Evolutionary conservation across 1,140 invertebrate species (phyloP), one percentile per base, ranked within the genome.

Genomic region (Drosophila bipectinata): DNA sequence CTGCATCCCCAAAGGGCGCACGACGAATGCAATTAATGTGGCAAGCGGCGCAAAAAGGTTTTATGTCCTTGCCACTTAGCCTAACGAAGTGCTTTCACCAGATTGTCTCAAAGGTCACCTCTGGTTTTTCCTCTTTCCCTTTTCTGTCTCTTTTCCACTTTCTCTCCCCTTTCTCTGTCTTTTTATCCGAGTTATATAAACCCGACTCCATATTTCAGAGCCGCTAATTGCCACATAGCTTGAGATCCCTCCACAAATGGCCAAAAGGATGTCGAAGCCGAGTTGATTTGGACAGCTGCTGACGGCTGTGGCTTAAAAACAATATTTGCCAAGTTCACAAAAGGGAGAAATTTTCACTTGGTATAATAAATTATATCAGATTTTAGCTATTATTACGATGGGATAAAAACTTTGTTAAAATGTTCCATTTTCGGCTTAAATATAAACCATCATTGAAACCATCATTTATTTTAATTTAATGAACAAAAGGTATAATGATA

Each of bases 1-100:
- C 60, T 63, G 67, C 52, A 64, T 57, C 54, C 56, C 62, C 76
- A 24, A 21, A 41, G 66, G 75, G 21, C 56, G 24, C 14, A 51
- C 39, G 60, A 53, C 66, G 53, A 71, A 69, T 77, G 76, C 62
- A 81, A 77, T 80, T 77, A 77, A 77, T 85, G 66, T 60, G 56
- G 53, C 52, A 54, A 66, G 60, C 61, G 61, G 32, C 51, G 71
- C 53, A 45, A 74, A 64, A 63, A 74, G 47, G 61, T 75, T 74
- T 75, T 75, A 75, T 75, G 72, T 58, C 60, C 53, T 41, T 48
- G 39, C 71, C 60, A 75, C 72, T 75, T 75, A 75, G 53, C 47
- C 71, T 66, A 74, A 66, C 72, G 59, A 77, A 77, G 58, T 34
- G 60, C 53, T 72, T 61, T 80, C 32, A 47, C 57, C 45, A 44